Percentiles rank a stretch among this genome's conserved stretches.
Evolutionary conservation across 2,888 invertebrate genomes (phyloP).

Genomic region (Perdita meconis): DNA sequence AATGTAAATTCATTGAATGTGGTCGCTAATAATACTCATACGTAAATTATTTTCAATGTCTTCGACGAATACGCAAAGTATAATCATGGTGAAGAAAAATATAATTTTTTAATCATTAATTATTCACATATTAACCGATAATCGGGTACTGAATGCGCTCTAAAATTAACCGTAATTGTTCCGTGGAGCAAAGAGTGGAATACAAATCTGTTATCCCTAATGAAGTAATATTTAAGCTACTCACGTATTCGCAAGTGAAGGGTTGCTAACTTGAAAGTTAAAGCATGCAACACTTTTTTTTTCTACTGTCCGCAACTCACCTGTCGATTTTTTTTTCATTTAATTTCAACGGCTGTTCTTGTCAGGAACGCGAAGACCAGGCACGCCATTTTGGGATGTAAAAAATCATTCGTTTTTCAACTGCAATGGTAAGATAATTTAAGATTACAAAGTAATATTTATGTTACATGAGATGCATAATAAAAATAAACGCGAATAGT

Average conservation of each 20-base stretch:
- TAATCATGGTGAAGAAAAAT: background rate
- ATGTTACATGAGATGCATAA: background rate
- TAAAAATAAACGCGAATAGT: background rate
- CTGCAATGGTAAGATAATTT: constrained; percentile 14
- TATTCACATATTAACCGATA: constrained; percentile 33
- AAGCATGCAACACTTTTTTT: constrained; percentile 41
- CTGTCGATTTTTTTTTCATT: constrained; percentile 36
- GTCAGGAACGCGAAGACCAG: constrained; percentile 5
- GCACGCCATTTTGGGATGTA: constrained; percentile 42
- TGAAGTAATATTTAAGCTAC: constrained; percentile 55
- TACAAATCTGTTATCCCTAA: constrained; percentile 58
- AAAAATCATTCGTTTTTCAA: constrained; percentile 32
- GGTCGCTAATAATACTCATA: background rate
- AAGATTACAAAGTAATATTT: background rate
- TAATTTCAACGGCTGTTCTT: constrained; percentile 37
- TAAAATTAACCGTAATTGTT: constrained; percentile 65
- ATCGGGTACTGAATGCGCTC: constrained; percentile 50
- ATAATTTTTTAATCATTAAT: constrained; percentile 10
- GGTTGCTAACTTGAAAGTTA: constrained; percentile 60
- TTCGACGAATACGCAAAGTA: background rate
- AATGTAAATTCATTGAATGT: constrained; percentile 14
- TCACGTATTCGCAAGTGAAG: constrained; percentile 58
- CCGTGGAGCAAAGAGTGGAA: constrained; percentile 53
- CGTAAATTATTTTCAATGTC: background rate
- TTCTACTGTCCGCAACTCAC: constrained; percentile 32